Conservation (phyloP, 2,797 vertebrate species). For the Notolepis coatsorum region DNA sequence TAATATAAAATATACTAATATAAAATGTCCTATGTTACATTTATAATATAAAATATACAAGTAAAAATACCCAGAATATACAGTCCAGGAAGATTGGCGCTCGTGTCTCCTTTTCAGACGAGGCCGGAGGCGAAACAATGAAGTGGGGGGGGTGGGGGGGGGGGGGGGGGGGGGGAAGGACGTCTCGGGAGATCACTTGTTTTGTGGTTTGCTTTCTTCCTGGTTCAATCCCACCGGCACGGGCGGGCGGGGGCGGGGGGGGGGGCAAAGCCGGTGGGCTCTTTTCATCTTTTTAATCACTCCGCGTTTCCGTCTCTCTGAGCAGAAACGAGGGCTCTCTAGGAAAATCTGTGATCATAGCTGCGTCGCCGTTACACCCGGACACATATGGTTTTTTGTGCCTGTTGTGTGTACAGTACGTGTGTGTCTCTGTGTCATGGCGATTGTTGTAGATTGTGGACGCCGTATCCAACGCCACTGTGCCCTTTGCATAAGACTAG, state of each 20-base stretch:
- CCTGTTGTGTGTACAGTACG: conserved; percentile 13
- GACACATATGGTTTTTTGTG: conserved; percentile 23
- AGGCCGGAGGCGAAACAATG: too few species aligned
- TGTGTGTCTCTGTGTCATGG: not conserved
- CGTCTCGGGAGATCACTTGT: not conserved
- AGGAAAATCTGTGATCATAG: conserved; percentile 22
- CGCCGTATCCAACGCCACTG: conserved; percentile 16
- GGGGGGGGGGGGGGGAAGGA: too few species aligned
- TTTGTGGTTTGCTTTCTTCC: not conserved
- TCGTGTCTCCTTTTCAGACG: too few species aligned
- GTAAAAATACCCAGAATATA: too few species aligned
- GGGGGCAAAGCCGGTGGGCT: not conserved
- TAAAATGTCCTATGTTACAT: too few species aligned
- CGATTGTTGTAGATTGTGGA: conserved; percentile 9
- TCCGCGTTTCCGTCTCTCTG: conserved; percentile 41
- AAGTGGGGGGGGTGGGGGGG: too few species aligned
- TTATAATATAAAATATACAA: too few species aligned
- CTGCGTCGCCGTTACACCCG: too few species aligned
- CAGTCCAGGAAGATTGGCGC: too few species aligned
- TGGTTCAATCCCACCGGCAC: not conserved
- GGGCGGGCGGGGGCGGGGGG: too few species aligned
- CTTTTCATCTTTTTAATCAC: conserved; percentile 45
- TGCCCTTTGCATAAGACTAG: conserved; percentile 26
- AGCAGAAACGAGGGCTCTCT: conserved; percentile 16
- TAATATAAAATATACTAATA: too few species aligned